A percentile compares a stretch with the other conserved stretches of the same genome.
Conservation (phyloP, 2,888 invertebrate genomes). For the Pristionchus arcanus region DNA sequence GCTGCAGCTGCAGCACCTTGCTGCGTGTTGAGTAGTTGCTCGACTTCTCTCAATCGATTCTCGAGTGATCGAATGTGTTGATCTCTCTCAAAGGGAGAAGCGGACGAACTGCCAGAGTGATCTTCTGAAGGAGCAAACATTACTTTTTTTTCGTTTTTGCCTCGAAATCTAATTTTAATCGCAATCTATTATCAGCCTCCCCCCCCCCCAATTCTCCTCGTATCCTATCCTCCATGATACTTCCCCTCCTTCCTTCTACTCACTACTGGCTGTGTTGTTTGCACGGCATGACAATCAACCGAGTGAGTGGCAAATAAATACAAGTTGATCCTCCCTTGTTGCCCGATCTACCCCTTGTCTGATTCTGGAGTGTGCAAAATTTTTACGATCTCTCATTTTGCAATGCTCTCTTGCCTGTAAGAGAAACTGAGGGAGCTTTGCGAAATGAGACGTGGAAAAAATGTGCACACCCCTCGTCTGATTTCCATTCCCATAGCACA, state of each 20-base stretch:
- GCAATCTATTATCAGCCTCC: background rate
- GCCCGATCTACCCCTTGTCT: background rate
- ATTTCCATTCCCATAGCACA: background rate
- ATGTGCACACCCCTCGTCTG: too few relatives aligned
- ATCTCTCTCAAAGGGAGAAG: conserved; percentile 39
- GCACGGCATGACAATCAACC: background rate
- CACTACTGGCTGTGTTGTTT: background rate
- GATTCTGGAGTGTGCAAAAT: too few relatives aligned
- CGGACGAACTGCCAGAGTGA: conserved; percentile 31
- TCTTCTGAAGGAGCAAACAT: background rate
- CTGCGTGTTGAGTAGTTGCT: background rate
- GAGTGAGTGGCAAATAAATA: conserved; percentile 5
- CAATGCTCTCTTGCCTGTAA: too few relatives aligned
- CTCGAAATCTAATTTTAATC: background rate
- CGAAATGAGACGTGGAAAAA: too few relatives aligned
- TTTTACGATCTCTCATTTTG: too few relatives aligned
- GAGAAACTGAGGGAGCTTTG: too few relatives aligned
- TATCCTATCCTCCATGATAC: conserved; percentile 9
- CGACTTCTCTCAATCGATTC: conserved; percentile 17
- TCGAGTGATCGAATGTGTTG: conserved; percentile 30
- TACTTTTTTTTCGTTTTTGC: too few relatives aligned
- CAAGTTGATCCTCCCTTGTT: background rate
- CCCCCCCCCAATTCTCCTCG: background rate
- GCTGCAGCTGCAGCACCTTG: conserved; percentile 3
- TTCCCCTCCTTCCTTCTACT: background rate